Evolutionary conservation across 2,113 vertebrate species (phyloP).

Genomic region (Hippopotamus amphibius): DNA sequence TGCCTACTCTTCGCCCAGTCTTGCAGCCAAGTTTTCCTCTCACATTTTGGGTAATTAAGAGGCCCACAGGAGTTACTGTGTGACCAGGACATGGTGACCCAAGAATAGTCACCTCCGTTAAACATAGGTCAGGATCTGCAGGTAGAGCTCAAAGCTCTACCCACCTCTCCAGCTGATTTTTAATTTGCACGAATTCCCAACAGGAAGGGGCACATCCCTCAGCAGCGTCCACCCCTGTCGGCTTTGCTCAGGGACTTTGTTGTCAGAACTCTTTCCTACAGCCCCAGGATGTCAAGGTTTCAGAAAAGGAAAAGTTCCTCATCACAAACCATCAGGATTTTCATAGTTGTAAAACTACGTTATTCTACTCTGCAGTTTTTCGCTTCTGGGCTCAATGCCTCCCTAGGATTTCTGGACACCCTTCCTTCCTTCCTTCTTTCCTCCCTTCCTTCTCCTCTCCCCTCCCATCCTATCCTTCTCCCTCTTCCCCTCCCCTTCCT

Average conservation of each 20-base stretch:
- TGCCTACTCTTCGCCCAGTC: neutral
- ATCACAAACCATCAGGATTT: neutral
- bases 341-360: neutral
- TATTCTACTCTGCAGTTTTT: neutral
- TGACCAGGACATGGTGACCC: neutral
- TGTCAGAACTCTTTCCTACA: neutral
- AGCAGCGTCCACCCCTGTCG: neutral
- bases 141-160: neutral
- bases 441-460: neutral
- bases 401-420: neutral
- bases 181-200: neutral
- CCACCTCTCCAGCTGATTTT: neutral
- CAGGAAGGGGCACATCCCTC: neutral
- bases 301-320: neutral
- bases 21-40: neutral
- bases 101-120: too few relatives aligned
- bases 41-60: neutral
- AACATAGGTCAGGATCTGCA: neutral
- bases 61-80: neutral
- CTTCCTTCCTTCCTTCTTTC: neutral
- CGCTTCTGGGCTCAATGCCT: too few relatives aligned
- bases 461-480: too few relatives aligned
- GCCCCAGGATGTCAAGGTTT: neutral
- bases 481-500: neutral
- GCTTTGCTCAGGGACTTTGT: neutral